Base-by-base conservation (phyloP, 2,888 invertebrate species). In the Stictocephala bisonia region DNA sequence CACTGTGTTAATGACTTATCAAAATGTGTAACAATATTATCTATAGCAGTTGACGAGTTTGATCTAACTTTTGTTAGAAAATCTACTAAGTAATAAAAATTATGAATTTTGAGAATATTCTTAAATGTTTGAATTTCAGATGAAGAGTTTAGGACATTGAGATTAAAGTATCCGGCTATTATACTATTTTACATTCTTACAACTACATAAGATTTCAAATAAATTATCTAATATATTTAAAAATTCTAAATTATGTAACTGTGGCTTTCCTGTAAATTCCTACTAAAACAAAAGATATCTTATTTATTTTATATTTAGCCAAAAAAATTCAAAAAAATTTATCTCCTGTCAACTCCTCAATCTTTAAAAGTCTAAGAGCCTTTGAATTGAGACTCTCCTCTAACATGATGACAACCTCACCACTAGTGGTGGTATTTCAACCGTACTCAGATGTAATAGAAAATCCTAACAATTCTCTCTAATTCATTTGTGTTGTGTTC, bases 191-290 rank as follows among this genome's bases (percentile, higher is more conserved):
- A 44, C 22, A 29, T 48, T 22, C 22, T 67, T 44, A 4, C n/a
- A 24, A 7, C 11, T 15, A 1, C 48, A 13, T 20, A 40, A 53
- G 15, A 24, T 24, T 51, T 53, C 22, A 18, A 69, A 22, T 15
- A 69, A 27, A 9, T 11, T 31, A 15, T 51, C 18, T 4, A 69
- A 40, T 24, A 40, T 51, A 51, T 22, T 29, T 20, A 50, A 69
- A 40, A 60, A 60, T 24, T 60, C 60, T 41, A 22, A 40, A 26
- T 40, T 60, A 22, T 40, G 22, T 6, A 40, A 24, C 24, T 60
- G 4, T 3, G 69, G 69, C n/a, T 20, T n/a, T 69, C 18, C 69
- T 27, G 20, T 69, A 69, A 6, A 69, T 15, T 20, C 53, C 69
- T 24, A 40, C 53, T 7, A 69, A 18, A 7, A 31, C 20, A 41